A percentile compares a stretch with the other conserved stretches of the same genome.
Conservation (phyloP, 2,797 vertebrate genomes). For the Onychomys leucogaster region DNA sequence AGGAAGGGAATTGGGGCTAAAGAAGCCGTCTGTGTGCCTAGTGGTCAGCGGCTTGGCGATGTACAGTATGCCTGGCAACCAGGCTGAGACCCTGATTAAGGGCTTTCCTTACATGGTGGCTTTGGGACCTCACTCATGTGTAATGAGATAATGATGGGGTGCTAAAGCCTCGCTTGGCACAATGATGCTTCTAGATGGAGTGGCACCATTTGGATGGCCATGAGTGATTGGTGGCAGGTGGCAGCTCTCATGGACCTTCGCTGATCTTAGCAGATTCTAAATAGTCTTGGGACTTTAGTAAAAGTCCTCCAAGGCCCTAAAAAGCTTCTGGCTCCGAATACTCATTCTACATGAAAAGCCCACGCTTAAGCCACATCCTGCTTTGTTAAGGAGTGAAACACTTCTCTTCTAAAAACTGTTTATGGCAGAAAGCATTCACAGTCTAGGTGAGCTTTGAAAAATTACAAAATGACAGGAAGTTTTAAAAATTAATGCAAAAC, state of each 20-base stretch:
- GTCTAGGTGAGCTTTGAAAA: slow-evolving; percentile 33
- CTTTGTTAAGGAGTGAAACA: background rate
- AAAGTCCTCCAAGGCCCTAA: background rate
- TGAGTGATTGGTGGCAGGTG: slow-evolving; percentile 45
- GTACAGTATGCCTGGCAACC: slow-evolving; percentile 50
- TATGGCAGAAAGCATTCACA: background rate
- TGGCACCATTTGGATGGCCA: slow-evolving; percentile 8
- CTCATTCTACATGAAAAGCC: background rate
- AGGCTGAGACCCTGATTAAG: slow-evolving; percentile 45
- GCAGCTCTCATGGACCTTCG: background rate
- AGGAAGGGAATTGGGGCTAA: background rate
- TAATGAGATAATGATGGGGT: background rate
- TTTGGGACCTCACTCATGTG: slow-evolving; percentile 15
- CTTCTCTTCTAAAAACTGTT: background rate
- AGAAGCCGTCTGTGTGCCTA: background rate
- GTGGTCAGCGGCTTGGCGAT: background rate
- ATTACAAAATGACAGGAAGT: background rate
- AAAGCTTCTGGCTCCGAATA: background rate
- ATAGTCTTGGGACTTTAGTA: background rate
- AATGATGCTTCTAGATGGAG: background rate
- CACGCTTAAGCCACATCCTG: slow-evolving; percentile 69
- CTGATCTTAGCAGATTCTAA: background rate
- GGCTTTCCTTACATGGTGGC: slow-evolving; percentile 65
- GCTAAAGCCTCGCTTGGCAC: background rate
- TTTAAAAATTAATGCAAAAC: slow-evolving; percentile 5